Evolutionary conservation across 2,888 invertebrate genomes (phyloP), one percentile per base, ranked within the genome.

Genomic region (Pelosia muscerda): DNA sequence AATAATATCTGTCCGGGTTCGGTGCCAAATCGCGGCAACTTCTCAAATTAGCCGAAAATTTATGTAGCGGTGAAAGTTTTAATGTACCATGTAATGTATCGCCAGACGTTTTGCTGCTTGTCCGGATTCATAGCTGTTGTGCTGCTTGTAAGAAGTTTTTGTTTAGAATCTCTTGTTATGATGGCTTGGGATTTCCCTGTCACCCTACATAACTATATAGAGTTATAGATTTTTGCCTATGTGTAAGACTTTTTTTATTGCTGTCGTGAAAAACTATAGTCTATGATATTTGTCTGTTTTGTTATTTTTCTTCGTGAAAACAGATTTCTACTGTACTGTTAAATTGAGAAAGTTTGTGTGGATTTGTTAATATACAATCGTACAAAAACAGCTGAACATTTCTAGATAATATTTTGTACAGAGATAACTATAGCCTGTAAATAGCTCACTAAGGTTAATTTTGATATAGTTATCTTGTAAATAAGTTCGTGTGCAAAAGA

Each of bases 51-150:
- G 86, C 84, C 80, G 76, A 74, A 82, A 81, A 87, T 89, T 90
- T 89, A 90, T 88, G 88, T 88, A 81, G 88, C 88, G 89, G 87
- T 87, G 84, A 86, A 88, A 83, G 86, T 86, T 89, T 82, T 89
- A 90, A 90, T 90, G 90, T 90, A 81, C 85, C 90, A 86, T 84
- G 80, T 86, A 89, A 88, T 87, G 86, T 77, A 77, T 65, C 83
- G 74, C 79, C 69, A 75, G 75, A 66, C 78, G 73, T 78, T 85
- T 83, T 78, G 72, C 63, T 71, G 74, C 65, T 73, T 78, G 76
- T 73, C 81, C 77, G 78, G 72, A 65, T 79, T 77, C 77, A 77
- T 79, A 65, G 77, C 64, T 74, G 77, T 77, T 71, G 42, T 62
- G 66, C 60, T 53, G 71, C 77, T 79, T 73, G 68, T 61, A 60